A percentile compares a stretch with the other conserved stretches of the same genome.
These are phyloP conservation scores for Dryoscopus gambensis DNA, from an alignment of 2,113 vertebrate genomes.

Conservation along the genomic window DNA sequence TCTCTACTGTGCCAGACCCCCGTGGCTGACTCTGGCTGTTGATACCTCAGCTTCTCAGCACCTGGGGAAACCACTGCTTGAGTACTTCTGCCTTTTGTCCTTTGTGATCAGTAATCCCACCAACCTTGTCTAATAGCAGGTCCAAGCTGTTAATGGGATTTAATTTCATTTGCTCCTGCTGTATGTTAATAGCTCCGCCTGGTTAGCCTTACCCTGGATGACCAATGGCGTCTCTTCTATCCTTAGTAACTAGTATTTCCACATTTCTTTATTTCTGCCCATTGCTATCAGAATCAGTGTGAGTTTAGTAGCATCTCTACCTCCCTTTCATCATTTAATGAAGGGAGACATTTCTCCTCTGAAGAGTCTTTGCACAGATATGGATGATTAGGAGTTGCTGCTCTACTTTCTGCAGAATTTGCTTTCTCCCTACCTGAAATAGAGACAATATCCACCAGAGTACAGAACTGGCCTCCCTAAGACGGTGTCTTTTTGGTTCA, in stretches of 20 bases:
- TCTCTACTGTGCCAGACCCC: rapidly evolving
- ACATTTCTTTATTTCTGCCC: background rate
- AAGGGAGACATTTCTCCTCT: background rate
- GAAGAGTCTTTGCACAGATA: background rate
- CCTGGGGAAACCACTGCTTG: background rate
- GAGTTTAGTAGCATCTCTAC: background rate
- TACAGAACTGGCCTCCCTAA: background rate
- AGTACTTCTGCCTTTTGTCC: background rate
- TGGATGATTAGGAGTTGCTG: background rate
- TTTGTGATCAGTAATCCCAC: background rate
- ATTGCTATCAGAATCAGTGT: background rate
- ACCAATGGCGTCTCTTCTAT: background rate
- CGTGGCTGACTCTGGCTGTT: background rate
- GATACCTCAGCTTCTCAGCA: background rate
- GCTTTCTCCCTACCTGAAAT: background rate
- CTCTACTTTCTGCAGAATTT: background rate
- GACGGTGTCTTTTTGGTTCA: background rate
- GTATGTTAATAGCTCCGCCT: background rate
- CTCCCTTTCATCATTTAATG: background rate
- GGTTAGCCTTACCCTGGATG: background rate
- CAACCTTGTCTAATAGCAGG: background rate
- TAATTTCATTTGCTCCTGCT: background rate
- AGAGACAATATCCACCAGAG: background rate
- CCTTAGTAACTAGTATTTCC: background rate
- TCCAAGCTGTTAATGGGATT: background rate